phyloP scores from a whole-genome alignment of 2,888 invertebrate species.

The Dryococelus australis region DNA sequence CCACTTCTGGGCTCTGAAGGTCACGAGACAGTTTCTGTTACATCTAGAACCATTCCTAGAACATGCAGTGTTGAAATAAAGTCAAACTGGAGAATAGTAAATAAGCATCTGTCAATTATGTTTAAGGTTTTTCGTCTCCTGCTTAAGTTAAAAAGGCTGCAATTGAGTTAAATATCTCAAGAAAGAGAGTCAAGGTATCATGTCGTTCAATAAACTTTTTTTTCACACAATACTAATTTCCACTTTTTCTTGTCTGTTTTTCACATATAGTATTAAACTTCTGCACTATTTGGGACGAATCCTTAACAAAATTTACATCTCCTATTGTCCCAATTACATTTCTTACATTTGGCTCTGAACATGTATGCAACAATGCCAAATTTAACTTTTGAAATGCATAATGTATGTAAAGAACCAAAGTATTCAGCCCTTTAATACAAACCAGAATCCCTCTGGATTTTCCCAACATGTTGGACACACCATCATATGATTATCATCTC shows the following conservation, averaged over 20 bases:
- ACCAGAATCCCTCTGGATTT: neutral
- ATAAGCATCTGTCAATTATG: neutral
- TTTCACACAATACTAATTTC: conserved; percentile 10
- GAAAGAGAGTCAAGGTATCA: neutral
- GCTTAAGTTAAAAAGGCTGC: neutral
- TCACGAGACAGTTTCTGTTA: conserved; percentile 6
- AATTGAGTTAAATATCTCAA: neutral
- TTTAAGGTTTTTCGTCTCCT: neutral
- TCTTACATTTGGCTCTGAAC: neutral
- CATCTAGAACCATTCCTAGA: neutral
- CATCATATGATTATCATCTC: neutral
- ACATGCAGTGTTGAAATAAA: neutral
- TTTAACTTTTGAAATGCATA: conserved; percentile 1
- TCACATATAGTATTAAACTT: neutral
- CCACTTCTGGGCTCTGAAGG: neutral
- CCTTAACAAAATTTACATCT: neutral
- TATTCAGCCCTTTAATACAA: conserved; percentile 6
- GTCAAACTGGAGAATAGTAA: neutral
- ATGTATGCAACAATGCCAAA: neutral
- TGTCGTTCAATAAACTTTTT: neutral
- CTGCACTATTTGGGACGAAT: neutral
- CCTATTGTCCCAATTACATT: neutral
- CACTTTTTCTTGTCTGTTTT: neutral
- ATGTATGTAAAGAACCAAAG: neutral
- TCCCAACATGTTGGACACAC: conserved; percentile 19